Evolutionary conservation across 2,113 vertebrate species (phyloP).

Genomic region (Mohoua ochrocephala): DNA sequence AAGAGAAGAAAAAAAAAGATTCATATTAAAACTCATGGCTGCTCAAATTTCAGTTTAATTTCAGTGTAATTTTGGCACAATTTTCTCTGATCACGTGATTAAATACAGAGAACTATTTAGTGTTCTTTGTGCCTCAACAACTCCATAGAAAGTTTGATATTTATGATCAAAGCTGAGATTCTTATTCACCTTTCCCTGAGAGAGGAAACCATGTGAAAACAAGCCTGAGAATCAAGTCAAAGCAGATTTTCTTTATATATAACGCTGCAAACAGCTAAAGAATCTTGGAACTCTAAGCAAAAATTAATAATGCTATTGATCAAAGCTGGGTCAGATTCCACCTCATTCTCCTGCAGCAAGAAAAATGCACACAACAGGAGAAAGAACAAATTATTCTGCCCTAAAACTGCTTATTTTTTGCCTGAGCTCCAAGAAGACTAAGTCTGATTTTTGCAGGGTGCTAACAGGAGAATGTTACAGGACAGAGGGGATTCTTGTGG

Average conservation of each 20-base stretch:
- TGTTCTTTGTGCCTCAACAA: background rate
- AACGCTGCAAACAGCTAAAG: background rate
- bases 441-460: background rate
- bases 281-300: background rate
- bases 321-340: background rate
- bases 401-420: background rate
- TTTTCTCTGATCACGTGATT: background rate
- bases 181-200: background rate
- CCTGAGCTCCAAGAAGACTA: background rate
- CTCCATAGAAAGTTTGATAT: background rate
- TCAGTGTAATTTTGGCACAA: background rate
- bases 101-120: background rate
- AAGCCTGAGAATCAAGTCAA: background rate
- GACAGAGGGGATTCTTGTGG: background rate
- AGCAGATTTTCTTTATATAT: background rate
- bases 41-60: background rate
- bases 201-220: background rate
- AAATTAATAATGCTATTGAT: background rate
- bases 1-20: background rate
- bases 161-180: background rate
- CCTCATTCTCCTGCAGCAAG: background rate
- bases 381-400: background rate
- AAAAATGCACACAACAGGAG: background rate
- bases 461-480: background rate
- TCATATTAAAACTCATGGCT: background rate